Base-by-base conservation (phyloP, 1,140 invertebrate genomes). In the Vanessa tameamea region DNA sequence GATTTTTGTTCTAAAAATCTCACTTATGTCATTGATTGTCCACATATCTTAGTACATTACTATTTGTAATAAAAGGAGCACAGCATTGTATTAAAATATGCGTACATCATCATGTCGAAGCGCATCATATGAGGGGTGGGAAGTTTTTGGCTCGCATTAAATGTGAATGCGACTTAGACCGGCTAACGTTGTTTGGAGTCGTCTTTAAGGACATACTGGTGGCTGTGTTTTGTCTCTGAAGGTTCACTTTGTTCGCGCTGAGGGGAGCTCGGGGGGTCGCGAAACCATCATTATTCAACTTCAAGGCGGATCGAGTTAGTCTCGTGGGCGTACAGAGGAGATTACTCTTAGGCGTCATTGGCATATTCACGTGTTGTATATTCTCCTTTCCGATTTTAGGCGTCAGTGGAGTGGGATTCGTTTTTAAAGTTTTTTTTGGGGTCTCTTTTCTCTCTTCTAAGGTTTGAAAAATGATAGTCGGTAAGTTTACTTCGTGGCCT, bases 381-480 rank as follows among this genome's bases (percentile, higher is more conserved):
- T 91, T 91, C 64, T 92, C 88, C 55, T 91, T 91, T 0, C 82
- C 89, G 3, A 84, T 69, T 79, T 90, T 90, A 53, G 90, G 87
- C 0, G 88, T 92, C 26, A 89, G 64, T 15, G 78, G 79, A 3
- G 72, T 73, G 3, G 73, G 68, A 11, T 79, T 84, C 3, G 73
- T 75, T 16, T 78, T 76, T 57, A 80, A 78, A 53, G 82, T 78
- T 78, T 85, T 89, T 80, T 84, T 85, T 74, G 86, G 87, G 31
- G 87, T 89, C 15, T 76, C 75, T 13, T 72, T 77, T 11, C 55
- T 74, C n/a, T 87, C 84, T 23, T 82, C 78, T 48, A 80, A 75
- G 0, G 72, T 74, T 9, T 80, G 65, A 57, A 61, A 78, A 0
- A 84, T 69, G 13, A 78, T 78, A n/a, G 72, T 75, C 7, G 84